phyloP scores from a whole-genome alignment of 92 coral and sea anemone genomes.

The Porites rus region DNA sequence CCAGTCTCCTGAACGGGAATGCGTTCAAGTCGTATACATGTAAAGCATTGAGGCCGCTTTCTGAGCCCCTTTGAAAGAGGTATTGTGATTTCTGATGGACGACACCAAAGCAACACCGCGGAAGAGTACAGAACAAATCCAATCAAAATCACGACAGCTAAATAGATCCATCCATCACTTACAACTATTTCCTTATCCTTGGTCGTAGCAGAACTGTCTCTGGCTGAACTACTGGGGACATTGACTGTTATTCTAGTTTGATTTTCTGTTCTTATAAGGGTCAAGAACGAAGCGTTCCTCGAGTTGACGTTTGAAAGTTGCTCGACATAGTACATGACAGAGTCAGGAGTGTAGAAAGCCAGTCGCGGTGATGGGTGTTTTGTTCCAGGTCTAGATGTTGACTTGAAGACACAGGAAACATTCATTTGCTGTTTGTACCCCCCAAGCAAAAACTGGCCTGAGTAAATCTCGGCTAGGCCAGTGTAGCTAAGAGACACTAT shows the following conservation, averaged over 20 bases:
- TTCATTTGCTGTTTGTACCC: neutral
- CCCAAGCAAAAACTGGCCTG: slow-evolving; percentile 1
- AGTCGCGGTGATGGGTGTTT: neutral
- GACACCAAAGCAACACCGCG: neutral
- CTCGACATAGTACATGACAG: slow-evolving; percentile 21
- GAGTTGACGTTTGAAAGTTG: neutral
- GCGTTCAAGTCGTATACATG: too few relatives aligned
- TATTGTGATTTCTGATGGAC: slow-evolving; percentile 1
- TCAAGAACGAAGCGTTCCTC: neutral
- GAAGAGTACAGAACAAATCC: neutral
- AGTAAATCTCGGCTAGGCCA: neutral
- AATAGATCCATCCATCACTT: neutral
- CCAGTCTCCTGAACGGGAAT: too few relatives aligned
- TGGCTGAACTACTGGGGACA: neutral
- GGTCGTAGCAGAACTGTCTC: neutral
- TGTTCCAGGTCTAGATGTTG: neutral
- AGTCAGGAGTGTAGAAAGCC: neutral
- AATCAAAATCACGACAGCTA: slow-evolving; percentile 7
- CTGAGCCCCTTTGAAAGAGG: neutral
- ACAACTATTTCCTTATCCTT: slow-evolving; percentile 1
- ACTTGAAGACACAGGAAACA: neutral
- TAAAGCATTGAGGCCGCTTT: neutral
- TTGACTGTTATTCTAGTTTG: neutral
- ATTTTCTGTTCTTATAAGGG: neutral
- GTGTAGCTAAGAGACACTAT: neutral